Percentiles rank a stretch among this genome's conserved stretches.
Conservation (phyloP, 2,797 vertebrate genomes). For the Pangasius sanitwongsei region DNA sequence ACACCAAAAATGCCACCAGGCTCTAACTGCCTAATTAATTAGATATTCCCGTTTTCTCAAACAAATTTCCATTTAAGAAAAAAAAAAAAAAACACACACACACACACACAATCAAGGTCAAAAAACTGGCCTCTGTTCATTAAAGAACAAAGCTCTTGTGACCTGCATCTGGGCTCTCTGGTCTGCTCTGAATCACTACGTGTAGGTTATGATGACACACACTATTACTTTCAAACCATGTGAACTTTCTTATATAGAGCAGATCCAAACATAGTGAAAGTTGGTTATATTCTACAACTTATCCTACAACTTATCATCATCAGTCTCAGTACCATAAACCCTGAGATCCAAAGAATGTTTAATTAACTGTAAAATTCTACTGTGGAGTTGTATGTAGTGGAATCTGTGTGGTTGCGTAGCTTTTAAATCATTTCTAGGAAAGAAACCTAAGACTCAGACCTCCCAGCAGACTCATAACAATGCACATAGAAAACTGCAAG, state of each 20-base stretch:
- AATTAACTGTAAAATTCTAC: background rate
- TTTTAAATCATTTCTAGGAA: background rate
- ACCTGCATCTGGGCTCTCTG: conserved; percentile 8
- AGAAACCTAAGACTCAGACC: background rate
- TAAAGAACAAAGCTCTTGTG: conserved; percentile 24
- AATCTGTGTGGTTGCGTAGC: background rate
- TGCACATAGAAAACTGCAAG: background rate
- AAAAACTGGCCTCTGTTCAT: conserved; percentile 11
- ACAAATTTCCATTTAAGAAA: background rate
- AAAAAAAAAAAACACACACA: background rate
- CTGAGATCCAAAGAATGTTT: background rate
- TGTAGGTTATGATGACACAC: background rate
- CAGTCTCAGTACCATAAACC: conserved; percentile 1
- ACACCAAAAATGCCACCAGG: conserved; percentile 15
- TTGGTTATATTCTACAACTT: background rate
- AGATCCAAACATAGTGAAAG: background rate
- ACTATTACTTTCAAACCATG: background rate
- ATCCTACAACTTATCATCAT: background rate
- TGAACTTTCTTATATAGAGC: background rate
- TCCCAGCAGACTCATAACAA: background rate
- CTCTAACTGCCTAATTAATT: conserved; percentile 25
- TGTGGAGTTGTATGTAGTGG: background rate
- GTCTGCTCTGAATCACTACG: conserved; percentile 10
- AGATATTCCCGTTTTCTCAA: background rate
- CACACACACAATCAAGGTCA: background rate